Evolutionary conservation across 2,113 vertebrate species (phyloP), one percentile per base, ranked within the genome.

Genomic region (Callorhinus ursinus): DNA sequence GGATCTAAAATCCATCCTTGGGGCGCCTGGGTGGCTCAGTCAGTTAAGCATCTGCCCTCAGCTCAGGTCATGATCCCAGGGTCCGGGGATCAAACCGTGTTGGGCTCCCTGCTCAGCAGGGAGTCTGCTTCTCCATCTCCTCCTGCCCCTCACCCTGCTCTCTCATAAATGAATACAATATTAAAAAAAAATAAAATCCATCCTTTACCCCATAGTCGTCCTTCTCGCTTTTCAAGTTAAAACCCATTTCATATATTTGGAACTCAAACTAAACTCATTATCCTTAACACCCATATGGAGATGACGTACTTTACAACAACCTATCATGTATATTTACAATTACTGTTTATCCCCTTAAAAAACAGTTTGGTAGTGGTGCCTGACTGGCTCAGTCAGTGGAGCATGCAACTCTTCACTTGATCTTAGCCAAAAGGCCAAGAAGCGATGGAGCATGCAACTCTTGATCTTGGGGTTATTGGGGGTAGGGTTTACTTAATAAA

Each of bases 41-140:
- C 2, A 8, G 33, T n/a, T 19, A 14, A n/a, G 33, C 1, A 0
- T 36, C 67, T 19, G 65, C 65, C 65, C n/a, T n/a, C 16, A 0
- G 15, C 65, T n/a, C 7, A 4, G 65, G 16, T 69, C 65, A 14
- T n/a, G 33, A 3, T 69, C 33, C 15, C 65, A 19, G 33, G 3
- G 65, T n/a, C 65, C 16, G 0, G 15, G 33, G 16, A n/a, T n/a
- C 7, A 2, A 69, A 16, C 33, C 2, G 3, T 2, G 18, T 19
- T 3, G 1, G 65, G 33, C 65, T 69, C 16, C 33, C 16, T n/a
- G 65, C 28, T 33, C 28, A 65, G 13, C 33, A 0, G 33, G 65
- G 33, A 69, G 65, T 31, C 67, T 69, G 33, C 18, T 69, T 69
- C 67, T 69, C 67, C 67, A 18, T 69, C 33, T 69, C 67, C n/a